Percentiles rank a stretch among this genome's conserved stretches.
Conservation (phyloP, 2,113 vertebrate species). For the Polypterus bichir region DNA sequence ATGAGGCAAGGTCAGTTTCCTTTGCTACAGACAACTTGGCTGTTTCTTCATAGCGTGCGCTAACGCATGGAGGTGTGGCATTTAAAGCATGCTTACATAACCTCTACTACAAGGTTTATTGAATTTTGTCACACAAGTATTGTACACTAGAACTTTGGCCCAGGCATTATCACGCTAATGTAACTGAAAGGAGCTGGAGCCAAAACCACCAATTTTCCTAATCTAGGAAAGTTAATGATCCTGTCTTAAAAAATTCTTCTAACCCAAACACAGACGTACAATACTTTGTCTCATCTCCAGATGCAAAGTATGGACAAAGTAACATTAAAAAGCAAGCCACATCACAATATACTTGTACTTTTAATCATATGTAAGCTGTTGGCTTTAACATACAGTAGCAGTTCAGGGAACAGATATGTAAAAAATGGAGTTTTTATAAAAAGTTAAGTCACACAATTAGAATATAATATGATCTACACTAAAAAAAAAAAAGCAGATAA, state of each 20-base stretch:
- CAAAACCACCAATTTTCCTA: background rate
- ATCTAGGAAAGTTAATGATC: background rate
- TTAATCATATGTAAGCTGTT: no score
- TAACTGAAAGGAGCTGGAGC: conserved; percentile 26
- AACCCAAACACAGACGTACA: background rate
- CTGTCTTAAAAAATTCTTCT: background rate
- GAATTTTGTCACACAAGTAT: conserved; percentile 65
- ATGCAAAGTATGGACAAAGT: no score
- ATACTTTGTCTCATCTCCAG: background rate
- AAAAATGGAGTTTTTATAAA: no score
- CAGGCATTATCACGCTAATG: conserved; percentile 55
- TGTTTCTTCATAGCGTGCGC: conserved; percentile 26
- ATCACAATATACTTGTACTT: no score
- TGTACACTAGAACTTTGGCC: conserved; percentile 53
- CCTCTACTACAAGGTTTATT: conserved; percentile 53
- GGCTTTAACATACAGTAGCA: no score
- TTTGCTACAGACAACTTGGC: conserved; percentile 21
- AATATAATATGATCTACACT: no score
- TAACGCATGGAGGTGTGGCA: conserved; percentile 22
- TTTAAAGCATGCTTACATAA: conserved; percentile 47
- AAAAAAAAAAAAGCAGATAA: no score
- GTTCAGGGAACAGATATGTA: no score
- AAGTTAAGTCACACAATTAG: no score
- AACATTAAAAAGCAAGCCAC: no score
- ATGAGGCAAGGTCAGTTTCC: conserved; percentile 43